Evolutionary conservation across 2,888 invertebrate genomes (phyloP), one percentile per base, ranked within the genome.

Genomic region (Eupithecia subumbrata): DNA sequence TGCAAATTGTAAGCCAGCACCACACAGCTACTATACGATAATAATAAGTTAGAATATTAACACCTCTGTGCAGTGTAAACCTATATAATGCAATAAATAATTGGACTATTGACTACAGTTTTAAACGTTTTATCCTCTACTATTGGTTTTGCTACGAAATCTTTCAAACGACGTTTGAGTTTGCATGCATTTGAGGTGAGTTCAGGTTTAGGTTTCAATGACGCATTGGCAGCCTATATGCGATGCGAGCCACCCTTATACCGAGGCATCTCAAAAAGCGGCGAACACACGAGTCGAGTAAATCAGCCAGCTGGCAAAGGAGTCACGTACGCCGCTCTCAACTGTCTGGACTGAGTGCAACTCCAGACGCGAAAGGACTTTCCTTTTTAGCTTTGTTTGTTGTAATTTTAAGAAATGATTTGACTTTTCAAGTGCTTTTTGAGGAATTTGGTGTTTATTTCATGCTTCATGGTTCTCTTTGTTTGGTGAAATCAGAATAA

Each of bases 301-400:
- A 74, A 77, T 77, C 70, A 77, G 77, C 74, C 67, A 3, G 52
- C 69, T 75, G 43, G 48, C 66, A 52, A 56, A 37, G 70, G 63
- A 74, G 77, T 77, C 77, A 77, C 77, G 77, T 77, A 74, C 77
- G 37, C 64, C 77, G 22, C 67, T 68, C 48, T 71, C 73, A 45
- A 40, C 72, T 71, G 74, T 73, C 74, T 71, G 68, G 73, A 67
- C 72, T 8, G 77, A 74, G 77, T 74, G 77, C 67, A 72, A 45
- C 69, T 69, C 37, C 5, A 67, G 45, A 69, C 63, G 56, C 73
- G 67, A 73, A 73, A 69, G 63, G 30, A 37, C 16, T 34, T 37
- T 37, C 48, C 60, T 67, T 76, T 66, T 63, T 70, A 48, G 72
- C 70, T 72, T 73, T 76, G 64, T 75, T 69, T 72, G 68, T 72